Evolutionary conservation across 2,797 vertebrate species (phyloP).

Genomic region (Heterohyrax brucei): DNA sequence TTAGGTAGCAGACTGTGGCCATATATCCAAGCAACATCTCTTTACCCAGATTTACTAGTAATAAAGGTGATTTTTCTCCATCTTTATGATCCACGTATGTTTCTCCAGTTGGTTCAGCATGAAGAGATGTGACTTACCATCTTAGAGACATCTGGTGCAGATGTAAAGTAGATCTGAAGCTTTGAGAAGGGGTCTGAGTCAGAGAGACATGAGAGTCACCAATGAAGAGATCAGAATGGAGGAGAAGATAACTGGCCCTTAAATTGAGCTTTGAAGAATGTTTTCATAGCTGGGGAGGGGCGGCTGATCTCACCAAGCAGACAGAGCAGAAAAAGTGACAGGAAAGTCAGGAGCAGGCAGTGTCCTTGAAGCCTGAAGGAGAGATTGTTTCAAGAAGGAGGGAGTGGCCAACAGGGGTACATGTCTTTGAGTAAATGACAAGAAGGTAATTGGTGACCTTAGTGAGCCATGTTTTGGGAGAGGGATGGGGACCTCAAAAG

Average conservation of each 20-base stretch:
- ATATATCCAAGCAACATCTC: background rate
- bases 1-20: background rate
- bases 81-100: background rate
- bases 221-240: background rate
- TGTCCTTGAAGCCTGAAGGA: background rate
- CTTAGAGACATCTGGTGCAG: background rate
- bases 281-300: background rate
- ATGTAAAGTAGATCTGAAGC: background rate
- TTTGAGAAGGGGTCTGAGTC: background rate
- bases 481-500: background rate
- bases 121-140: background rate
- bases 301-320: background rate
- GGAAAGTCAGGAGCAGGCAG: background rate
- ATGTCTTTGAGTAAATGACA: background rate
- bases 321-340: background rate
- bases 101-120: background rate
- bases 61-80: background rate
- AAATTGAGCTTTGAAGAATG: background rate
- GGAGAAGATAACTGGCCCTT: background rate
- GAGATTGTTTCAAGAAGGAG: background rate
- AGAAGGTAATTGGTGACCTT: background rate
- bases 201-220: background rate
- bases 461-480: background rate
- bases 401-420: background rate
- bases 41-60: background rate